Evolutionary conservation across 2,888 invertebrate genomes (phyloP), one percentile per base, ranked within the genome.

Genomic region (Drosophila falleni): DNA sequence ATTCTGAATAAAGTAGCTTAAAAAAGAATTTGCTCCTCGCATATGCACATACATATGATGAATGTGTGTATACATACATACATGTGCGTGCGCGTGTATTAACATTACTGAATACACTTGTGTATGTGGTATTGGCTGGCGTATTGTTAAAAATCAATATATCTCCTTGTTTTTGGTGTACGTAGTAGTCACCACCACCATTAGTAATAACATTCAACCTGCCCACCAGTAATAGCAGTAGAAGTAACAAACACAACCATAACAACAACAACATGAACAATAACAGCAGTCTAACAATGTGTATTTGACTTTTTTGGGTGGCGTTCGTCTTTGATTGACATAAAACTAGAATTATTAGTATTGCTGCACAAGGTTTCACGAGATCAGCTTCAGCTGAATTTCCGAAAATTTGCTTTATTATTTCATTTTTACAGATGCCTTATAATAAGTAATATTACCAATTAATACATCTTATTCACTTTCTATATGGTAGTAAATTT

Each of bases 71-170:
- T 42, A 13, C 37, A 29, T 46, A 46, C 64, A 47, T 64, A 51
- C 64, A n/a, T 49, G 26, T 50, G 49, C 49, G 41, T 49, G 63
- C 46, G 46, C 46, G 39, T 37, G 50, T 49, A 39, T 53, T 50
- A 63, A 31, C 55, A 37, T 56, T 31, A 47, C 42, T 37, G 41
- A 15, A 23, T 73, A 11, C 56, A 37, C 16, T 37, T 33, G 41
- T 42, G 39, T 42, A n/a, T 29, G 44, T 59, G 16, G 55, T 41
- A 75, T 75, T 68, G 66, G 61, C 65, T 56, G 44, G 54, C 65
- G 65, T 81, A 84, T 83, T 83, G 83, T 82, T 77, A 84, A 84
- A 84, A 84, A 84, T 84, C 83, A 84, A 84, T 84, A 83, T 69
- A 71, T 72, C 83, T 65, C 42, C 72, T 66, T 63, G 56, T 51